These are phyloP conservation scores for Lasaia peninsularis DNA, from an alignment of 1,140 invertebrate species.

Conservation along the genomic window DNA sequence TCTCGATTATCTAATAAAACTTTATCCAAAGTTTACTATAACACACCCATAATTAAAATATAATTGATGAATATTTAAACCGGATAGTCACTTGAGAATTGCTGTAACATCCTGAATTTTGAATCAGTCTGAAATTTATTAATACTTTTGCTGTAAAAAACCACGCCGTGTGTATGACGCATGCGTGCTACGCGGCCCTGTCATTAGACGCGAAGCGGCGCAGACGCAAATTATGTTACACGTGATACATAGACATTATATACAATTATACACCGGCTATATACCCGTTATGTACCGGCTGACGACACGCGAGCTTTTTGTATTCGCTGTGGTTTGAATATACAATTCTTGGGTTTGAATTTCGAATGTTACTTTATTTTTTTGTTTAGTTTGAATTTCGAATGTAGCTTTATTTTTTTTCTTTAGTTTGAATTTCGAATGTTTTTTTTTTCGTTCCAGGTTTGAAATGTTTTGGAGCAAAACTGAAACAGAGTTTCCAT, in stretches of 20 bases:
- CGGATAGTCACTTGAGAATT: no score
- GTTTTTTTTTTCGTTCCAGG: no score
- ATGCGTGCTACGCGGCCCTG: slow-evolving; percentile 65
- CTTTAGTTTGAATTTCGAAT: no score
- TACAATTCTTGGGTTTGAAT: slow-evolving; percentile 1
- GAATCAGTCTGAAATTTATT: background rate
- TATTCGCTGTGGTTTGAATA: slow-evolving; percentile 15
- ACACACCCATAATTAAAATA: no score
- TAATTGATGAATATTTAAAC: no score
- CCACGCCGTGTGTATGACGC: slow-evolving; percentile 39
- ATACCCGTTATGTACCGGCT: slow-evolving; percentile 41
- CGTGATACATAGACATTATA: slow-evolving; percentile 57
- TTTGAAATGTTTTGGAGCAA: no score
- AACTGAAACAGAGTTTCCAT: no score
- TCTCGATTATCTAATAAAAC: no score
- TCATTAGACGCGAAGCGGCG: slow-evolving; percentile 54
- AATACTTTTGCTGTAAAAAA: slow-evolving; percentile 21
- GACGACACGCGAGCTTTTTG: slow-evolving; percentile 35
- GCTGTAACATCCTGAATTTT: no score
- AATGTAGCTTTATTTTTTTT: background rate
- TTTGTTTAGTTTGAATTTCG: background rate
- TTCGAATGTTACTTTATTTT: slow-evolving; percentile 8
- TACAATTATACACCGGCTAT: slow-evolving; percentile 54
- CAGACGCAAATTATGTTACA: slow-evolving; percentile 68
- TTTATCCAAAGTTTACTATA: no score